Percentiles rank a stretch among this genome's conserved stretches.
These are phyloP conservation scores for Masticophis lateralis DNA, from an alignment of 2,797 vertebrate species.

Conservation along the genomic window DNA sequence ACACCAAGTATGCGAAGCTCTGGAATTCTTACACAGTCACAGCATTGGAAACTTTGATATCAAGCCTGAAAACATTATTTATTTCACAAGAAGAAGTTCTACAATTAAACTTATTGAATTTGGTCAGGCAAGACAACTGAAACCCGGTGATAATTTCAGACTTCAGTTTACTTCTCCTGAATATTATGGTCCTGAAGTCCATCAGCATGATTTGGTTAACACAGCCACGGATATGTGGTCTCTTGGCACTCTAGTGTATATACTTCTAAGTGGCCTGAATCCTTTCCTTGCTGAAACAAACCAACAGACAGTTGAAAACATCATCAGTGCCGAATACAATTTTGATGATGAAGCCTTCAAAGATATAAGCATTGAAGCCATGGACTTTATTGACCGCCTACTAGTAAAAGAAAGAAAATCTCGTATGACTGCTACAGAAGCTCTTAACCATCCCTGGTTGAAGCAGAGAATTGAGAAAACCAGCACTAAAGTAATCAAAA, in stretches of 20 bases:
- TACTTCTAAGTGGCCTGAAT: conserved; percentile 93
- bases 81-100: conserved; percentile 87
- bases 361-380: conserved; percentile 85
- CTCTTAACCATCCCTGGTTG: conserved; percentile 89
- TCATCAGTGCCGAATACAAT: conserved; percentile 90
- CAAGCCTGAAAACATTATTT: conserved; percentile 94
- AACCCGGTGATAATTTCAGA: conserved; percentile 92
- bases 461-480: conserved; percentile 82
- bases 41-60: conserved; percentile 96
- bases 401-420: conserved; percentile 95
- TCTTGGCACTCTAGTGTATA: conserved; percentile 88
- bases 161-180: conserved; percentile 91
- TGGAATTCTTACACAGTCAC: conserved; percentile 87
- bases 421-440: conserved; percentile 92
- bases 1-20: conserved; percentile 89
- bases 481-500: conserved; percentile 85
- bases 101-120: conserved; percentile 94
- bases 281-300: conserved; percentile 97
- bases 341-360: conserved; percentile 96
- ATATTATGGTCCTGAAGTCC: conserved; percentile 94
- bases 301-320: conserved; percentile 96
- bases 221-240: conserved; percentile 98
- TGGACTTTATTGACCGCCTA: conserved; percentile 93
- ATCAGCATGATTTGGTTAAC: conserved; percentile 93
- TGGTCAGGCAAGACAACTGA: conserved; percentile 90